Conservation (phyloP, 2,113 vertebrate genomes). For the Spea multiplicata region DNA sequence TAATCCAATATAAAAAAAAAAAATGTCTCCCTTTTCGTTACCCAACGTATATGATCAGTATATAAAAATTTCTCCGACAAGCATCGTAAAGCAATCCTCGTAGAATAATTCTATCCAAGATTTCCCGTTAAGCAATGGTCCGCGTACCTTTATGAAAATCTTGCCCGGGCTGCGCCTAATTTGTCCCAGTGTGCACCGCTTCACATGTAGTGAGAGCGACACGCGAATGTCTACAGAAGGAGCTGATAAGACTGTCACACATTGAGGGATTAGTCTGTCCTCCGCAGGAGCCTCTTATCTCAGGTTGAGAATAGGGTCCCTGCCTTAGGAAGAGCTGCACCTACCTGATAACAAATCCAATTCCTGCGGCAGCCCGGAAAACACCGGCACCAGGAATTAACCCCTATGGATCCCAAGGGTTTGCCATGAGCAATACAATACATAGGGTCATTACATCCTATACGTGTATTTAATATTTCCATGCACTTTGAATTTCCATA, state of each 20-base stretch:
- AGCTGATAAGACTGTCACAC: slow-evolving; percentile 37
- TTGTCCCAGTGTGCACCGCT: not conserved
- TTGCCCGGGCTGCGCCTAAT: too few species aligned
- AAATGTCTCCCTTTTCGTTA: too few species aligned
- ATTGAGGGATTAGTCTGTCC: slow-evolving; percentile 30
- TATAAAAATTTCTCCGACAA: too few species aligned
- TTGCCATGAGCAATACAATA: not conserved
- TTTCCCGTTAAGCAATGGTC: not conserved
- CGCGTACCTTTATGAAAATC: not conserved
- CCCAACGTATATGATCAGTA: too few species aligned
- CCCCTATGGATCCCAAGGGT: not conserved
- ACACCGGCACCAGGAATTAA: slow-evolving; percentile 14
- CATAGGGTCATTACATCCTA: not conserved
- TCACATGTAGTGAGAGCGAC: slow-evolving; percentile 21
- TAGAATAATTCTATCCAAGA: not conserved
- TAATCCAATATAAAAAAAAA: too few species aligned
- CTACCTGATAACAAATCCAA: slow-evolving; percentile 44
- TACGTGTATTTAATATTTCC: too few species aligned
- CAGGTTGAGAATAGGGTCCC: slow-evolving; percentile 43
- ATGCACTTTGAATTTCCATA: too few species aligned
- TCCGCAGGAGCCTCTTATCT: slow-evolving; percentile 31
- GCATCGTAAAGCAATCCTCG: too few species aligned
- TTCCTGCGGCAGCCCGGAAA: slow-evolving; percentile 15
- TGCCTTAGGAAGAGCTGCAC: slow-evolving; percentile 39
- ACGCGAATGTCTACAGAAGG: slow-evolving; percentile 3